Conservation (phyloP, 2,888 invertebrate species). For the Chouioia cunea region DNA sequence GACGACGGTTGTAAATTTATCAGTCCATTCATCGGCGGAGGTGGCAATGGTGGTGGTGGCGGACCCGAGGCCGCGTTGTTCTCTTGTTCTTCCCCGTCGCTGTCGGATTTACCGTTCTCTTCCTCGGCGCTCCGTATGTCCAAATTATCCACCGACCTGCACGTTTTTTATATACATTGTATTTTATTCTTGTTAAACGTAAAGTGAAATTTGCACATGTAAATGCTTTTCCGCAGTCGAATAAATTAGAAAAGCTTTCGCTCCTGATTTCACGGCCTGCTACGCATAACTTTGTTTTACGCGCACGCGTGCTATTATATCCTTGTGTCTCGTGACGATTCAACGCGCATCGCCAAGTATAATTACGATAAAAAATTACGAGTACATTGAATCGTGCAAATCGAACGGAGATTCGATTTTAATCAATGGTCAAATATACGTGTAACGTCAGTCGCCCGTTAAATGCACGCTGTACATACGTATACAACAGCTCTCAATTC, state of each 20-base stretch:
- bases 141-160: slow-evolving; percentile 66
- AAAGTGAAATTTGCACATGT: too few relatives aligned
- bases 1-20: slow-evolving; percentile 8
- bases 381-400: neutral
- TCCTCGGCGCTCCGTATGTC: slow-evolving; percentile 58
- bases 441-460: too few relatives aligned
- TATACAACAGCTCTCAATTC: slow-evolving; percentile 19
- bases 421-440: too few relatives aligned
- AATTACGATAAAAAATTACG: slow-evolving; percentile 7
- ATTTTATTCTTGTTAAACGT: too few relatives aligned
- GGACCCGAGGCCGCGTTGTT: slow-evolving; percentile 45
- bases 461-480: neutral
- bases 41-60: slow-evolving; percentile 60
- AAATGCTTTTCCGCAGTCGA: slow-evolving; percentile 23
- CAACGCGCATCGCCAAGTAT: neutral
- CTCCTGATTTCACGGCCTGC: slow-evolving; percentile 44
- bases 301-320: slow-evolving; percentile 3
- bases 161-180: slow-evolving; percentile 17
- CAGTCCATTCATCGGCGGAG: slow-evolving; percentile 65
- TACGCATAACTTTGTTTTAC: slow-evolving; percentile 16
- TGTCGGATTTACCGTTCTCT: slow-evolving; percentile 5
- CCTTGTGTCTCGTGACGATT: slow-evolving; percentile 2
- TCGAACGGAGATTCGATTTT: neutral
- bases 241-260: slow-evolving; percentile 46
- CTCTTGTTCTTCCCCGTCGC: neutral